Percentiles rank a stretch among this genome's conserved stretches.
phyloP scores from a whole-genome alignment of 64 coral and sea anemone genomes.

The Montipora cactus region DNA sequence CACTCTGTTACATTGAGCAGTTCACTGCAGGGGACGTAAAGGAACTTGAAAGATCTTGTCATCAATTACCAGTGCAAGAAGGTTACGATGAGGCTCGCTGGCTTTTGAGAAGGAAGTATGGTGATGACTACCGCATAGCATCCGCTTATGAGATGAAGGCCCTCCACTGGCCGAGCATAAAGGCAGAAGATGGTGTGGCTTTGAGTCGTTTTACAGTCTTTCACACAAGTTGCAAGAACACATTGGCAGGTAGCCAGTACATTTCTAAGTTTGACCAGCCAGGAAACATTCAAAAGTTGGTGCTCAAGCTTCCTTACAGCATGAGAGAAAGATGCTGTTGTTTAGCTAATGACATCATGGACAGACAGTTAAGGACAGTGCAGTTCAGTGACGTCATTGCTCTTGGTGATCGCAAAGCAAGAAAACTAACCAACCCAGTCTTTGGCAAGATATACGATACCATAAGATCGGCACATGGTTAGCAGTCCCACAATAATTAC shows the following conservation, averaged over 20 bases:
- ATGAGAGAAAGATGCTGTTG: conserved; percentile 60
- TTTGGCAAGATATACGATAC: too few species aligned
- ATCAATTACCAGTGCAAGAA: background rate
- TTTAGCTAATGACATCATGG: conserved; percentile 6
- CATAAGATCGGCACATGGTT: too few species aligned
- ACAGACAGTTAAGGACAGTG: background rate
- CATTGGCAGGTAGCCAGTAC: background rate
- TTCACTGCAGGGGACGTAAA: conserved; percentile 33
- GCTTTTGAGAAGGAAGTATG: conserved; percentile 13
- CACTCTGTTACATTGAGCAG: background rate
- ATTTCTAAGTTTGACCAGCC: background rate
- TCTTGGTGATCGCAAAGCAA: background rate
- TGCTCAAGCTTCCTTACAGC: conserved; percentile 45
- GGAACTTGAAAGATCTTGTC: conserved; percentile 30
- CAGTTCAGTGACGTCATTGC: background rate
- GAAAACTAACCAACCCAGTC: background rate
- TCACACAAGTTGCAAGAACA: too few species aligned
- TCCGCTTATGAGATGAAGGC: background rate
- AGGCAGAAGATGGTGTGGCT: conserved; percentile 27
- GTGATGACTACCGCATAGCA: background rate
- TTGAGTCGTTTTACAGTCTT: background rate
- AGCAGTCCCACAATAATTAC: too few species aligned
- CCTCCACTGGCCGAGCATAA: background rate
- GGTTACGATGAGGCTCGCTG: background rate
- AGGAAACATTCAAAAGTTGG: conserved; percentile 39